A percentile compares a stretch with the other conserved stretches of the same genome.
Conservation (phyloP, 2,113 vertebrate species). For the Polyodon spathula region DNA sequence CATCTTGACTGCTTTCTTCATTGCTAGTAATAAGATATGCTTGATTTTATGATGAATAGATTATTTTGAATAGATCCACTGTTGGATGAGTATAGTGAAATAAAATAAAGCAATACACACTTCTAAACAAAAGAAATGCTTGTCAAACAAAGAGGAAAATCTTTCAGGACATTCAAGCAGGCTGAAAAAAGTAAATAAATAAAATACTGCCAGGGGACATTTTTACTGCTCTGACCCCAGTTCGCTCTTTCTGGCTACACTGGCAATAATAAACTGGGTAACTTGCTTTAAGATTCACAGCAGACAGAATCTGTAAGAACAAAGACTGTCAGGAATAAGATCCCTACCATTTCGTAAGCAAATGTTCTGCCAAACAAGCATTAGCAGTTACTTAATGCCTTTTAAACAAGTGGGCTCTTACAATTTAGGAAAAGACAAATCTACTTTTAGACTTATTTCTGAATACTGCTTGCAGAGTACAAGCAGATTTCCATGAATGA, state of each 20-base stretch:
- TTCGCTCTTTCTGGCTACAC: background rate
- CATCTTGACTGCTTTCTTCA: too few relatives aligned
- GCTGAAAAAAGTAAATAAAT: background rate
- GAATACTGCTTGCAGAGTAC: background rate
- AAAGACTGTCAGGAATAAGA: conserved; percentile 5
- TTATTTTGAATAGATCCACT: too few relatives aligned
- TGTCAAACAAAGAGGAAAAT: too few relatives aligned
- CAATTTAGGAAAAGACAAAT: conserved; percentile 2
- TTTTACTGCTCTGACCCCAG: background rate
- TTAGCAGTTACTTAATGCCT: conserved; percentile 1
- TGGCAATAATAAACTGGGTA: too few relatives aligned
- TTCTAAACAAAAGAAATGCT: background rate
- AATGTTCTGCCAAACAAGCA: background rate
- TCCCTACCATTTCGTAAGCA: background rate
- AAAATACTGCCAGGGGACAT: too few relatives aligned
- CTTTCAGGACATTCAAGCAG: background rate
- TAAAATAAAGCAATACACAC: too few relatives aligned
- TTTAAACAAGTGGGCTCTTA: background rate
- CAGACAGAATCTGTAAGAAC: too few relatives aligned
- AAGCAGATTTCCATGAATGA: background rate
- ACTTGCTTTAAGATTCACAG: too few relatives aligned
- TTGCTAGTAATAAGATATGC: too few relatives aligned
- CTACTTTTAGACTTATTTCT: conserved; percentile 4
- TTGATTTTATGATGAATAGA: too few relatives aligned
- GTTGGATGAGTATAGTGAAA: too few relatives aligned